Evolutionary conservation across 2,888 invertebrate genomes (phyloP), one percentile per base, ranked within the genome.

Genomic region (Patella ulyssiponensis): DNA sequence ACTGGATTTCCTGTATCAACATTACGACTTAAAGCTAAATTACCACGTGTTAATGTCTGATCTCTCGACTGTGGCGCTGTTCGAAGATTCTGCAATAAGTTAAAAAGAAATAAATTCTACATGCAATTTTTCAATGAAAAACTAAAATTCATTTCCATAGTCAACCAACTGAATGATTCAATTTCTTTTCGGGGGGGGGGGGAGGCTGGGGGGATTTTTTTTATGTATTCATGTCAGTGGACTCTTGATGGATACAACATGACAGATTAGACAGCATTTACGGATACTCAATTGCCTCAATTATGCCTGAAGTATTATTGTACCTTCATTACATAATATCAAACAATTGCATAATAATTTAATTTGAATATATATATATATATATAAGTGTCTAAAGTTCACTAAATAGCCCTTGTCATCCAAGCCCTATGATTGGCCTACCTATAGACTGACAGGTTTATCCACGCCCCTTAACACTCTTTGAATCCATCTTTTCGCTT

Each of bases 51-150:
- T 78, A 92, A 81, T 4, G 84, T 82, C 81, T 92, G 92, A 80
- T 92, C 91, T 80, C 90, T 91, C 7, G 91, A 90, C 81, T 92
- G 92, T 9, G 91, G 89, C 56, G 92, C 92, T 75, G 91, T 92
- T 12, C 92, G 86, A 58, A 92, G 82, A 82, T 92, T 92, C 91
- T 91, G 83, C 7, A 81, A 81, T 73, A 78, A 11, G 23, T 71
- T 15, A 74, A 15, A 7, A 44, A 44, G 27, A 27, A 27, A 44
- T 17, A 69, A 9, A 54, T n/a, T 58, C 17, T 54, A 20, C 17
- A 12, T 71, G 23, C 52, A n/a, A 56, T 69, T 44, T 51, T 69
- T 15, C 15, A 17, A 11, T 14, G 56, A 56, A 72, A 51, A 17
- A 44, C 53, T 3, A 51, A 7, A 71, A 23, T 23, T 71, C 11